Conservation (phyloP, 2,797 vertebrate genomes). For the Siniperca obscura region DNA sequence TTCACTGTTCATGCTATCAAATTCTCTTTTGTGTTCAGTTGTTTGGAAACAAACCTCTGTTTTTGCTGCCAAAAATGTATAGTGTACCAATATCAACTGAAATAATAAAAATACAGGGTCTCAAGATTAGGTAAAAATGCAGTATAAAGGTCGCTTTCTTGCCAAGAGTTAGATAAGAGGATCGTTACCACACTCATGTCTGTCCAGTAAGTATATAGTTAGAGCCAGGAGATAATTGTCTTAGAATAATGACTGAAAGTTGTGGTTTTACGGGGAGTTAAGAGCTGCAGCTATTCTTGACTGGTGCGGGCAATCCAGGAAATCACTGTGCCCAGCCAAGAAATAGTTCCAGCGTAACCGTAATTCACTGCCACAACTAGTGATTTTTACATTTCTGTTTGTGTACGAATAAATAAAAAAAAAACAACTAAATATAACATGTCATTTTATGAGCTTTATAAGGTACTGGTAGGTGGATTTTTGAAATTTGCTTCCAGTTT, state of each 20-base stretch:
- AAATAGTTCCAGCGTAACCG: too few relatives aligned
- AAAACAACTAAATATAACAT: background rate
- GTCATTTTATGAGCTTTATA: background rate
- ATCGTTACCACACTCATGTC: background rate
- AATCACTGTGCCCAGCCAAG: too few relatives aligned
- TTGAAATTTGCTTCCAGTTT: too few relatives aligned
- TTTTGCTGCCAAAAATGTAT: slow-evolving; percentile 13
- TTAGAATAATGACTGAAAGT: background rate
- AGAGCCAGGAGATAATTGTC: background rate
- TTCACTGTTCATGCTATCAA: slow-evolving; percentile 10
- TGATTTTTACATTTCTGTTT: too few relatives aligned
- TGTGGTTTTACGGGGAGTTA: background rate
- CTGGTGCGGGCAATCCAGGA: too few relatives aligned
- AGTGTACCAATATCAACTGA: background rate
- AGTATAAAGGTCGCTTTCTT: background rate
- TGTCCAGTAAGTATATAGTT: background rate
- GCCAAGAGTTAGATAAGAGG: background rate
- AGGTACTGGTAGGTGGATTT: too few relatives aligned
- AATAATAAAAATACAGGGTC: slow-evolving; percentile 1
- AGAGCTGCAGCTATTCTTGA: too few relatives aligned
- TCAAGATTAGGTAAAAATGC: background rate
- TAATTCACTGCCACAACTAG: too few relatives aligned
- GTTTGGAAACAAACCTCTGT: background rate
- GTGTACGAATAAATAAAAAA: too few relatives aligned
- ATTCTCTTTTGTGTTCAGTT: slow-evolving; percentile 22